Percentiles rank a stretch among this genome's conserved stretches.
These are phyloP conservation scores for Drosophila putrida DNA, from an alignment of 2,888 invertebrate species.

Conservation along the genomic window DNA sequence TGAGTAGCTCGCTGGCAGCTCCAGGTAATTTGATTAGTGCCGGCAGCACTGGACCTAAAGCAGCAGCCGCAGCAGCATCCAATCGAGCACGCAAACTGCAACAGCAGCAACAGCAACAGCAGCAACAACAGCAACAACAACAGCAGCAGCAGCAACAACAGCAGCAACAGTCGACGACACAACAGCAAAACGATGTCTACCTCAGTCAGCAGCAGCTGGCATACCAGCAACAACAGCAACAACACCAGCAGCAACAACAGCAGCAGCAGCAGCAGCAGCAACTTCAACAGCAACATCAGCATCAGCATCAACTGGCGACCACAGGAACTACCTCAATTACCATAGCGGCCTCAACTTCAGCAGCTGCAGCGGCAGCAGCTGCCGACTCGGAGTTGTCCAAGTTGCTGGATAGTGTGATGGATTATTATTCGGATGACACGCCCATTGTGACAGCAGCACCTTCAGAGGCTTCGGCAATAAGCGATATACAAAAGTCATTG, in stretches of 20 bases:
- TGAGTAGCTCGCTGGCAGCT: constrained; percentile 71
- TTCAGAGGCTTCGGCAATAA: constrained; percentile 88
- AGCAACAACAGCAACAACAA: constrained; percentile 67
- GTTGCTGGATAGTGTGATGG: constrained; percentile 94
- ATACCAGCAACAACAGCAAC: constrained; percentile 70
- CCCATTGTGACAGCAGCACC: constrained; percentile 75
- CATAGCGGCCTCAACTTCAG: constrained; percentile 73
- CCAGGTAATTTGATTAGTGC: constrained; percentile 73
- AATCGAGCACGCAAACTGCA: constrained; percentile 80
- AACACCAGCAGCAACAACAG: constrained; percentile 72
- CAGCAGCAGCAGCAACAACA: constrained; percentile 72
- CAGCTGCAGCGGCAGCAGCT: constrained; percentile 71
- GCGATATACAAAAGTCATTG: constrained; percentile 94
- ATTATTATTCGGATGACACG: constrained; percentile 89
- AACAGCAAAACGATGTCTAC: constrained; percentile 84
- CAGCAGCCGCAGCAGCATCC: constrained; percentile 86
- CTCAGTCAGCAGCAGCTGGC: constrained; percentile 83
- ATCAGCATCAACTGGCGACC: constrained; percentile 70
- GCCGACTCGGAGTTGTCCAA: constrained; percentile 91
- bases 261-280: constrained; percentile 78
- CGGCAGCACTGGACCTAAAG: constrained; percentile 69
- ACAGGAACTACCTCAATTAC: constrained; percentile 84
- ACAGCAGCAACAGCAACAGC: constrained; percentile 73
- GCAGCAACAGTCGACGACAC: constrained; percentile 72
- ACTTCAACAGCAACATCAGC: constrained; percentile 70